Conservation (phyloP, 1,140 invertebrate species). For the Drosophila micromelanica region DNA sequence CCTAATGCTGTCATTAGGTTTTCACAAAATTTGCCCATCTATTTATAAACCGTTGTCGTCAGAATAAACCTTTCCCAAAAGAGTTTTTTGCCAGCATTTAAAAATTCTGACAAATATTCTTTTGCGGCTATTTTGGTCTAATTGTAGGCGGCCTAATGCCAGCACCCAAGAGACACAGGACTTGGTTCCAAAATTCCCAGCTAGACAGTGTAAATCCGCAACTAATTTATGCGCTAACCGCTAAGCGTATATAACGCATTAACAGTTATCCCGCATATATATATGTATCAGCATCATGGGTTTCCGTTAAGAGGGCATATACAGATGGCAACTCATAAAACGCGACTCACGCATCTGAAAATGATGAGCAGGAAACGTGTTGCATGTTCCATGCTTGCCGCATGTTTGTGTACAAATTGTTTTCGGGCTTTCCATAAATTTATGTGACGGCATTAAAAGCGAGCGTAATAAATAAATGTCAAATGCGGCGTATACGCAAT, state of each 20-base stretch:
- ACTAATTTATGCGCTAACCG: slow-evolving; percentile 63
- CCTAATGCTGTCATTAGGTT: neutral
- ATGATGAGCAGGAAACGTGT: slow-evolving; percentile 65
- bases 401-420: slow-evolving; percentile 52
- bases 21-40: neutral
- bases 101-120: slow-evolving; percentile 27
- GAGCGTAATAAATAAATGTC: slow-evolving; percentile 63
- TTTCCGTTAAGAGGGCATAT: slow-evolving; percentile 14
- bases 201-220: slow-evolving; percentile 55
- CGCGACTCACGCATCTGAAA: slow-evolving; percentile 42
- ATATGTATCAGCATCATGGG: slow-evolving; percentile 1
- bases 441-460: slow-evolving; percentile 59
- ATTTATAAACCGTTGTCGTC: neutral
- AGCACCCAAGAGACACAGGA: slow-evolving; percentile 8
- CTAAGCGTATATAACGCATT: slow-evolving; percentile 41
- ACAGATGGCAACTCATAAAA: slow-evolving; percentile 40
- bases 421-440: slow-evolving; percentile 68
- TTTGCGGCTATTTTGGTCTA: slow-evolving; percentile 48
- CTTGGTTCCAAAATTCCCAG: slow-evolving; percentile 8
- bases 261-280: slow-evolving; percentile 17
- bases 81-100: neutral
- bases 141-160: slow-evolving; percentile 3
- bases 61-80: slow-evolving; percentile 1
- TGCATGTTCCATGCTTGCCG: slow-evolving; percentile 54
- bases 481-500: slow-evolving; percentile 70